phyloP scores from a whole-genome alignment of 2,888 invertebrate species.

The Galeopsomyia nigrocyanea region DNA sequence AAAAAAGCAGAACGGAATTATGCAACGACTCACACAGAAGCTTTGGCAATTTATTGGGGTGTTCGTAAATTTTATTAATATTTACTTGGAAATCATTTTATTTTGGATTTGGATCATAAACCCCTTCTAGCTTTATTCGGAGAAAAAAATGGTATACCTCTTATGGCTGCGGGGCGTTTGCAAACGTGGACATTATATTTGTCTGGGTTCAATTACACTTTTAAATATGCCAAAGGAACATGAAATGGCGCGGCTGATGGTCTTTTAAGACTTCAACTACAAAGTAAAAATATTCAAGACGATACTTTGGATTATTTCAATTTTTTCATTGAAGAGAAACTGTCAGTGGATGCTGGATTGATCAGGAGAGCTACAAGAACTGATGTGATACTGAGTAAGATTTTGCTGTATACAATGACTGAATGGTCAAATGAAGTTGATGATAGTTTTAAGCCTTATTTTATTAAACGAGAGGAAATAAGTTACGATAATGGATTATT shows the following conservation, averaged over 20 bases:
- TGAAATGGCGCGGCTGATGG: constrained; percentile 43
- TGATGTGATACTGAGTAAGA: constrained; percentile 39
- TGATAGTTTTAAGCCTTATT: constrained; percentile 27
- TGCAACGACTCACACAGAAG: neutral
- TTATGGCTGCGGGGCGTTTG: neutral
- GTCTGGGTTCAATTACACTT: constrained; percentile 28
- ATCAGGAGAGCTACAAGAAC: constrained; percentile 30
- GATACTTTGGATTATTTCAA: constrained; percentile 35
- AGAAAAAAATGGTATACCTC: neutral
- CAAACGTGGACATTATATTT: neutral
- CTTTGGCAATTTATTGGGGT: constrained; percentile 4
- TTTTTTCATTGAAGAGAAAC: constrained; percentile 38
- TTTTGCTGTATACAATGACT: constrained; percentile 34
- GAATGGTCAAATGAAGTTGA: constrained; percentile 35
- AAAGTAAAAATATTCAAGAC: neutral
- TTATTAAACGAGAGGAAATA: constrained; percentile 22
- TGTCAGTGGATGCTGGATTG: constrained; percentile 7
- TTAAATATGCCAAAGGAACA: constrained; percentile 39
- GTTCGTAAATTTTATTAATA: neutral
- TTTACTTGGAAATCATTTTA: neutral
- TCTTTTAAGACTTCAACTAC: constrained; percentile 38
- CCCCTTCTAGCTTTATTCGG: neutral
- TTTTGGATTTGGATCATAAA: neutral
- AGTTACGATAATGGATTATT: constrained; percentile 42
- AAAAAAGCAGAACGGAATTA: neutral